Evolutionary conservation across 2,888 invertebrate species (phyloP).

Genomic region (Craniophora ligustri): DNA sequence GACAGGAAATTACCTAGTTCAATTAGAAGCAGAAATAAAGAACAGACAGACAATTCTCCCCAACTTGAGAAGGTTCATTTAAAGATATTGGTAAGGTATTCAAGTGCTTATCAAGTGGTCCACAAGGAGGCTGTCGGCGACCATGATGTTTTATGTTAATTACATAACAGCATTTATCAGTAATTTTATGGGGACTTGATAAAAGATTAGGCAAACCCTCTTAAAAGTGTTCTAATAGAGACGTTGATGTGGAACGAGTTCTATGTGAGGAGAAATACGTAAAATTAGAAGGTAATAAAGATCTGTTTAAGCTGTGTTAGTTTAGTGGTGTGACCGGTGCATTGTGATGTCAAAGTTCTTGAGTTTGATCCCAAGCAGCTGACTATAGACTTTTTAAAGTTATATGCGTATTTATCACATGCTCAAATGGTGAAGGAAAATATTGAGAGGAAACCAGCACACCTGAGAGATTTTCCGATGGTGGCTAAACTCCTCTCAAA

Average conservation of each 20-base stretch:
- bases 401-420: too few relatives aligned
- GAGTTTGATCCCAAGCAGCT: too few relatives aligned
- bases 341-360: too few relatives aligned
- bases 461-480: too few relatives aligned
- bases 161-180: conserved; percentile 43
- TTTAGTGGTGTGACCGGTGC: too few relatives aligned
- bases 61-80: background rate
- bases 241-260: conserved; percentile 8
- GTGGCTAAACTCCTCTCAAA: too few relatives aligned
- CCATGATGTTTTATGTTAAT: conserved; percentile 48
- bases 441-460: too few relatives aligned
- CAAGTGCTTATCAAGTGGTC: conserved; percentile 49
- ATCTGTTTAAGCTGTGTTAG: background rate
- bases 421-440: too few relatives aligned
- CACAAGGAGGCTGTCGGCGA: conserved; percentile 30
- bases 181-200: conserved; percentile 49
- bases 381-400: too few relatives aligned
- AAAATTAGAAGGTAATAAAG: background rate
- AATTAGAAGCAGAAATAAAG: background rate
- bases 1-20: too few relatives aligned
- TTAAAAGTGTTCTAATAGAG: conserved; percentile 39
- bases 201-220: conserved; percentile 32
- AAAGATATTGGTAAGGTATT: conserved; percentile 26
- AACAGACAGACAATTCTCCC: background rate
- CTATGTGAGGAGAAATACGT: background rate